phyloP scores from a whole-genome alignment of 2,797 vertebrate genomes.

The Hyperoplus lanceolatus region DNA sequence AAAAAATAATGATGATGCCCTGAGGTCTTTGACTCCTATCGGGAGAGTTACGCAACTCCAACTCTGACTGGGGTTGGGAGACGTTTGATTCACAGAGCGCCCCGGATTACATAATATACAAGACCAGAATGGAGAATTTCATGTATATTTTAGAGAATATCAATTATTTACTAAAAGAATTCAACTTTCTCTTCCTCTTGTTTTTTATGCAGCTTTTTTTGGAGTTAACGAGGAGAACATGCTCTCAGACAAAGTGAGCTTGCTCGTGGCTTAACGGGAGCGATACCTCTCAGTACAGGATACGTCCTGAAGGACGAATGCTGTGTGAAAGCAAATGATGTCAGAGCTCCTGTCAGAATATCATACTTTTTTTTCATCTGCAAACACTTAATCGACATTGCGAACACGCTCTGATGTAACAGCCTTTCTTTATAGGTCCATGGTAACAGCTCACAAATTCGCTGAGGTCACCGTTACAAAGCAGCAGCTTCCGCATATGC shows the following conservation, averaged over 20 bases:
- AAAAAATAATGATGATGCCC: slow-evolving; percentile 60
- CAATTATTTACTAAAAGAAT: slow-evolving; percentile 71
- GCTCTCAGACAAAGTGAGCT: slow-evolving; percentile 27
- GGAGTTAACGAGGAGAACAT: slow-evolving; percentile 60
- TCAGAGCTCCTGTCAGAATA: slow-evolving; percentile 29
- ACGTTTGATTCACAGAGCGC: slow-evolving; percentile 60
- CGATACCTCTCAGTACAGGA: not conserved
- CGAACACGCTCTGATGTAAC: slow-evolving; percentile 16
- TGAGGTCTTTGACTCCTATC: slow-evolving; percentile 60
- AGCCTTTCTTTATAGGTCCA: not conserved
- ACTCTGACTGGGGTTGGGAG: slow-evolving; percentile 54
- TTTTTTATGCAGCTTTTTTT: slow-evolving; percentile 27
- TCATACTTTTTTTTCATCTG: slow-evolving; percentile 3
- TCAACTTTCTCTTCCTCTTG: slow-evolving; percentile 16
- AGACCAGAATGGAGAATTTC: slow-evolving; percentile 64
- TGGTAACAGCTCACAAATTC: not conserved
- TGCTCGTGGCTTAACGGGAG: not conserved
- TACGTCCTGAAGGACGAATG: slow-evolving; percentile 21
- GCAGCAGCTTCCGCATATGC: slow-evolving; percentile 9
- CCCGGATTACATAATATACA: slow-evolving; percentile 75
- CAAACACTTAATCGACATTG: slow-evolving; percentile 41
- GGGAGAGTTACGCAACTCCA: slow-evolving; percentile 71
- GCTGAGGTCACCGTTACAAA: slow-evolving; percentile 20
- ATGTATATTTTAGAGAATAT: slow-evolving; percentile 80
- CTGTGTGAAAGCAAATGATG: slow-evolving; percentile 36